Evolutionary conservation across 2,888 invertebrate genomes (phyloP), one percentile per base, ranked within the genome.

Genomic region (Deroplatys truncata): DNA sequence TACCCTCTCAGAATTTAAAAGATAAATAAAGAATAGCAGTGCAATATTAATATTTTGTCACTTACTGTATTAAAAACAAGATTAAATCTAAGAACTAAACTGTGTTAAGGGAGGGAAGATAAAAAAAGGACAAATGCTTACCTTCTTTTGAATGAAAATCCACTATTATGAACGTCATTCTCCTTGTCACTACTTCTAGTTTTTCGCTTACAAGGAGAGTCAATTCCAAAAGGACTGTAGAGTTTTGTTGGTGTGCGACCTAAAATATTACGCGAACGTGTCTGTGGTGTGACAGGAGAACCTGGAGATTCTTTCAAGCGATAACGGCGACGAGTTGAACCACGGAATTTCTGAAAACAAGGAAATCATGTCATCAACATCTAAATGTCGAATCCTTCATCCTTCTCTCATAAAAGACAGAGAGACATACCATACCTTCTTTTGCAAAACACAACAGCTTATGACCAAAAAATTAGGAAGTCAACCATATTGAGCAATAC

Each of bases 141-240:
- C 56, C 20, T 72, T 72, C 56, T 72, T 72, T 72, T 72, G 20
- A 72, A 72, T 20, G 87, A 25, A 15, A 35, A 83, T 83, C n/a
- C 43, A n/a, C 82, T 29, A 84, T 28, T 28, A 28, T 20, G 29
- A 28, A 28, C 35, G 16, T 35, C 85, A 82, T 89, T 88, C 28
- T 85, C 88, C 28, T 72, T 88, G 15, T 88, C 88, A 28, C 82
- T 29, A 86, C 28, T 43, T 85, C 56, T 85, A 28, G 25, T 43
- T 82, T 82, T 82, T 28, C 89, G 88, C 49, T 85, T 89, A 90
- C 94, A 94, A 0, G 97, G 97, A 3, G 96, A 96, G 92, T 97
- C 97, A 83, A 97, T 96, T 10, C 96, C 95, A 92, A 97, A 97
- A 0, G 97, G 97, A 91, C 97, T 97, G 93, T 97, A 97, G 89